Evolutionary conservation across 2,797 vertebrate genomes (phyloP), one percentile per base, ranked within the genome.

Genomic region (Macroramphosus scolopax): DNA sequence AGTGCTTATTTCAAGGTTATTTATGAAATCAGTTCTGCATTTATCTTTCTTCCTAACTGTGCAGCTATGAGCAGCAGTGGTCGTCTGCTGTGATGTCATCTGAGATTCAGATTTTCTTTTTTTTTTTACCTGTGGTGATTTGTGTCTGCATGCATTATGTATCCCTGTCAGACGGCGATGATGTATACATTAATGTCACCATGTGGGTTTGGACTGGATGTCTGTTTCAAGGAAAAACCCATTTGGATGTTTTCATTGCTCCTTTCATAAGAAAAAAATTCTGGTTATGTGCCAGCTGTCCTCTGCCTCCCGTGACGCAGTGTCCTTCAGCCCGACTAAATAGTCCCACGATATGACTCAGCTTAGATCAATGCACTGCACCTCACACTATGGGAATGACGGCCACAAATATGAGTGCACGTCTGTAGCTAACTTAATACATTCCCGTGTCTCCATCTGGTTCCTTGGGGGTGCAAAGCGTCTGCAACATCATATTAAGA

Each of bases 321-420:
- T 81, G 80, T 84, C 86, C 82, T 82, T 86, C 80, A 84, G 69
- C 74, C 53, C 44, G 14, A 44, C 54, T 73, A 68, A 57, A 49
- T 51, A 60, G 75, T 61, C 55, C 61, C 48, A 26, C 66, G 36
- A 14, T 3, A 9, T 81, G 78, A 82, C 76, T 85, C 75, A 75
- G 77, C 62, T 62, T 5, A 28, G 59, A 64, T 71, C 70, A 55
- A 39, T 49, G 50, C 48, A 36, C 8, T 53, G 64, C 51, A 51
- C 48, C 51, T 44, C n/a, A 3, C 42, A 50, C 39, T 12, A 33
- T 18, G n/a, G 14, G 14, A 43, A 12, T 17, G 32, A 12, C 43
- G 34, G 38, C 33, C 33, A 36, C 47, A 51, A 48, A 43, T 29
- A 56, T 14, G 46, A 54, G 30, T 58, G 35, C 32, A 56, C 40